Evolutionary conservation across 1,140 invertebrate species (phyloP).

Genomic region (Doryteuthis pealeii): DNA sequence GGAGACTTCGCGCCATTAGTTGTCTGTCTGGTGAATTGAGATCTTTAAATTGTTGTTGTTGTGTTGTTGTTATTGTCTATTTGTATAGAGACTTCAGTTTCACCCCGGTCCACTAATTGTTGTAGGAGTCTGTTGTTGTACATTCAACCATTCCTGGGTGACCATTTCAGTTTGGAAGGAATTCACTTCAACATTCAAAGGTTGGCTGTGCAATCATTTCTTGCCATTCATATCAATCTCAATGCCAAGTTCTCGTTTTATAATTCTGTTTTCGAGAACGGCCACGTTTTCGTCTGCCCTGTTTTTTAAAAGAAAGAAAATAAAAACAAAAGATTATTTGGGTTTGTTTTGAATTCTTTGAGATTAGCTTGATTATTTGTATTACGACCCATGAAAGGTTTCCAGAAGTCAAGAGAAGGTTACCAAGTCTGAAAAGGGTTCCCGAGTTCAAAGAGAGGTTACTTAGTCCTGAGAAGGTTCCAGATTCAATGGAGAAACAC

Average conservation of each 20-base stretch:
- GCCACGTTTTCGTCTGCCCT: slow-evolving; percentile 50
- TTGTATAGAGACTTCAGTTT: too few species aligned
- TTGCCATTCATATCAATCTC: not conserved
- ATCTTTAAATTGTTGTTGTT: not conserved
- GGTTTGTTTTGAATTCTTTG: too few species aligned
- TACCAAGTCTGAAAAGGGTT: too few species aligned
- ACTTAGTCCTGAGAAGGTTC: too few species aligned
- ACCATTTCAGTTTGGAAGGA: not conserved
- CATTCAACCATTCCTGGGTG: not conserved
- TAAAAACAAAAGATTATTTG: too few species aligned
- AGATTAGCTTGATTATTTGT: too few species aligned
- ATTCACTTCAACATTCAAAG: not conserved
- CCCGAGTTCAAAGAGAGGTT: too few species aligned
- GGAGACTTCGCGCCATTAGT: slow-evolving; percentile 44
- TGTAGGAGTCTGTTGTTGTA: not conserved
- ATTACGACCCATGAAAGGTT: too few species aligned
- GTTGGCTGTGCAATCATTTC: not conserved
- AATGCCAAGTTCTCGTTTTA: slow-evolving; percentile 18
- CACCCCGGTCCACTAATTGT: not conserved
- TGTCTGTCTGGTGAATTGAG: slow-evolving; percentile 12
- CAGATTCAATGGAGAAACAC: too few species aligned
- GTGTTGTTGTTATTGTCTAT: not conserved
- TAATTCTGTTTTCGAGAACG: slow-evolving; percentile 36
- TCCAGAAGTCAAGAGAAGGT: too few species aligned
- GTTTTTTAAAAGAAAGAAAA: slow-evolving; percentile 11